Base-by-base conservation (phyloP, 2,113 vertebrate species). In the Erythrocercus mccallii region DNA sequence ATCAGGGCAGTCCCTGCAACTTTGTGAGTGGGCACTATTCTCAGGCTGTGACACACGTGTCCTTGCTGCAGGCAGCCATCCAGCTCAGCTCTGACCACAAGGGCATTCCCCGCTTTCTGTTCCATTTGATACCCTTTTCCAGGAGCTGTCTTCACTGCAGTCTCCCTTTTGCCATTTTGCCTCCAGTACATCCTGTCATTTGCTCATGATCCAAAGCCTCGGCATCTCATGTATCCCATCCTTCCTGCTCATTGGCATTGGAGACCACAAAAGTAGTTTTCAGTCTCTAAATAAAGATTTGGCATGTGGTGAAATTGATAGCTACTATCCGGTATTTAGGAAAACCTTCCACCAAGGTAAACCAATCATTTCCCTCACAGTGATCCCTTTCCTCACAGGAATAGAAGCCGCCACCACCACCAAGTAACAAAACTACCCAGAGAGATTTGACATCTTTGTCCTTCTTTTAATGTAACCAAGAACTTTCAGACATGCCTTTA, bases 301-400 rank as follows among this genome's bases (percentile, higher is more conserved):
- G 84, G n/a, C 87, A 91, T 45, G 50, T 69, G 66, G 30, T 30
- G 74, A 85, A 95, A 91, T 45, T 5, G 89, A 95, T 69, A 96
- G 86, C 51, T 68, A 2, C 89, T 57, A 25, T 84, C 84, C 38
- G 10, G 78, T 80, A 42, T 53, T 61, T 10, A 5, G 44, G 71
- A 45, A 66, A 65, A 47, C 27, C 86, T 92, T 68, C 83, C 0
- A 0, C 84, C 61, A 53, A 81, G 66, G 69, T 33, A 86, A 91
- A 69, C 45, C 3, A 12, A 94, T 89, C 84, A 57, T 10, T 76
- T 81, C 65, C 16, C 0, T 57, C 69, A 51, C 37, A 74, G 42
- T 1, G 0, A 40, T 23, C 80, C 58, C 79, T 53, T 44, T 82
- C 62, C 88, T 91, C 53, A 53, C 71, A 71, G 83, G 78, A 91